Evolutionary conservation across 2,888 invertebrate genomes (phyloP).

Genomic region (Apotomis capreana): DNA sequence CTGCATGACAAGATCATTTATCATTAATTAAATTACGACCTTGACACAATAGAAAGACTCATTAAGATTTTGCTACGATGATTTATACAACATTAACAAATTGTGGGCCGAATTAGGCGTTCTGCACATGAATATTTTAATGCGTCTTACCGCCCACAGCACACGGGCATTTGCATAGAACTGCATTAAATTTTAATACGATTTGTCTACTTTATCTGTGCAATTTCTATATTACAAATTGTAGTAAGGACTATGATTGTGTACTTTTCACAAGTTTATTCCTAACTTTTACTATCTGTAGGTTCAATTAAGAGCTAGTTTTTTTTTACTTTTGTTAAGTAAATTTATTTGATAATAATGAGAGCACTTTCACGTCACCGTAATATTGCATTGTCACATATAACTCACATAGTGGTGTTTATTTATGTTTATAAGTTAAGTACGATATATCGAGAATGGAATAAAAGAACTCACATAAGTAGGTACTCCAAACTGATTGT

Average conservation of each 20-base stretch:
- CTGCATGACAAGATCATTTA: constrained; percentile 57
- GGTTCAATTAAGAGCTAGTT: no score
- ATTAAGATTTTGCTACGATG: constrained; percentile 45
- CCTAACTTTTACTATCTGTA: no score
- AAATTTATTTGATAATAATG: not conserved
- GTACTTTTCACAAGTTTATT: no score
- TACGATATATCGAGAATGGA: no score
- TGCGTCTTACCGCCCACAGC: constrained; percentile 28
- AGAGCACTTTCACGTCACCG: no score
- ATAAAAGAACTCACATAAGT: no score
- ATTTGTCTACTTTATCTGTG: constrained; percentile 17
- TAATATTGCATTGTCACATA: no score
- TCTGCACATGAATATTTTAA: constrained; percentile 42
- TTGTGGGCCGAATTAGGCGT: constrained; percentile 52
- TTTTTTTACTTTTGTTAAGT: no score
- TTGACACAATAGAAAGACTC: constrained; percentile 61
- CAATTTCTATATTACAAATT: not conserved
- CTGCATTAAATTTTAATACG: constrained; percentile 23
- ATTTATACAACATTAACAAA: constrained; percentile 55
- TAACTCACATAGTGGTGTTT: no score
- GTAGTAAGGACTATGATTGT: not conserved
- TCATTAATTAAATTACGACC: constrained; percentile 55
- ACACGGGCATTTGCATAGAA: constrained; percentile 24
- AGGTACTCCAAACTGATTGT: no score
- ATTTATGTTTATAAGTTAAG: no score